A percentile compares a stretch with the other conserved stretches of the same genome.
Conservation (phyloP, 2,888 invertebrate species). For the Ischnura elegans region DNA sequence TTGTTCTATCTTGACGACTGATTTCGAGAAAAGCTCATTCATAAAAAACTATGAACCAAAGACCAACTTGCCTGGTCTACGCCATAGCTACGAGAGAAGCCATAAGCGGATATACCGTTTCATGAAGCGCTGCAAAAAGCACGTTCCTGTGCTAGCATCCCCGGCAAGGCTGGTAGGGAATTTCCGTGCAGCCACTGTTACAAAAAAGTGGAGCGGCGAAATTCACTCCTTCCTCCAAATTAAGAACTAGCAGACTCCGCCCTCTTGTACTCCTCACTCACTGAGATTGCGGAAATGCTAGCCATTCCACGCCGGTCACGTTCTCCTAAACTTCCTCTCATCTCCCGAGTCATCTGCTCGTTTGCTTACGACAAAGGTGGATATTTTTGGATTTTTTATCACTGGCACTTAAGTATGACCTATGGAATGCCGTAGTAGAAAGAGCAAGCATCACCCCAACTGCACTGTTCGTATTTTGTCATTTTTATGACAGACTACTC, state of each 20-base stretch:
- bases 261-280: background rate
- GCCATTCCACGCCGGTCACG: background rate
- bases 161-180: background rate
- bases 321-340: background rate
- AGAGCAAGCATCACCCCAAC: too few relatives aligned
- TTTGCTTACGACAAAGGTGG: background rate
- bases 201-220: background rate
- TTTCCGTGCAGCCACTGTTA: background rate
- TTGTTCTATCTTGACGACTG: too few relatives aligned
- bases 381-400: too few relatives aligned
- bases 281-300: conserved; percentile 12
- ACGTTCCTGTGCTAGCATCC: background rate
- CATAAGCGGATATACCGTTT: background rate
- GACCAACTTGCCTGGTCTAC: too few relatives aligned
- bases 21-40: too few relatives aligned
- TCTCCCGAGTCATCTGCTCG: too few relatives aligned
- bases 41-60: too few relatives aligned
- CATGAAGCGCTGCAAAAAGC: background rate
- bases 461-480: too few relatives aligned
- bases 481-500: too few relatives aligned
- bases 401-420: too few relatives aligned
- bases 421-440: too few relatives aligned
- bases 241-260: conserved; percentile 6
- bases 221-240: background rate
- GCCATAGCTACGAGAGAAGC: too few relatives aligned